phyloP scores from a whole-genome alignment of 2,113 vertebrate species.

The Regulus satrapa region DNA sequence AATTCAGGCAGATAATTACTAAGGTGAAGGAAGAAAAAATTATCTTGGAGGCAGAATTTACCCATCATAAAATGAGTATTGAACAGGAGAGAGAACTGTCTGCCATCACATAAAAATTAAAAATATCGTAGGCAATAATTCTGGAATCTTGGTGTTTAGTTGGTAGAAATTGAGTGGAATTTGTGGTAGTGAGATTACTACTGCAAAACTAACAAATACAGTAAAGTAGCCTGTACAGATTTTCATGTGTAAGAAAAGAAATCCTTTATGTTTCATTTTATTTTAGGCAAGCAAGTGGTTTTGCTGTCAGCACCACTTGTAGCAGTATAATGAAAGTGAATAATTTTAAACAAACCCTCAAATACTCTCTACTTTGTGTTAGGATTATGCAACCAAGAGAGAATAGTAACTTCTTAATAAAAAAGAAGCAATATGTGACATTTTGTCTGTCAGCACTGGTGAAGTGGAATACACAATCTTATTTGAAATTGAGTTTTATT shows the following conservation, averaged over 20 bases:
- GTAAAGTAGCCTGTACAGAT: slow-evolving; percentile 26
- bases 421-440: slow-evolving; percentile 57
- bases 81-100: not conserved
- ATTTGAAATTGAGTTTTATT: slow-evolving; percentile 26
- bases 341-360: slow-evolving; percentile 66
- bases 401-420: slow-evolving; percentile 47
- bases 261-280: slow-evolving; percentile 52
- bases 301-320: slow-evolving; percentile 71
- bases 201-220: slow-evolving; percentile 22
- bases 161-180: not conserved
- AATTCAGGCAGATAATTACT: not conserved
- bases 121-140: not conserved
- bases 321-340: slow-evolving; percentile 72
- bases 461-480: slow-evolving; percentile 66
- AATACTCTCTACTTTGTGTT: slow-evolving; percentile 71
- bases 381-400: slow-evolving; percentile 59
- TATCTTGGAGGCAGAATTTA: not conserved
- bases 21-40: not conserved
- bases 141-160: not conserved
- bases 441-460: slow-evolving; percentile 69
- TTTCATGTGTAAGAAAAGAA: slow-evolving; percentile 33
- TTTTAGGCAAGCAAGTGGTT: slow-evolving; percentile 65
- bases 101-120: not conserved
- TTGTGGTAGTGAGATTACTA: not conserved
- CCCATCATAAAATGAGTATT: not conserved